phyloP scores from a whole-genome alignment of 1,140 invertebrate species.

The Psilanteris sp. region DNA sequence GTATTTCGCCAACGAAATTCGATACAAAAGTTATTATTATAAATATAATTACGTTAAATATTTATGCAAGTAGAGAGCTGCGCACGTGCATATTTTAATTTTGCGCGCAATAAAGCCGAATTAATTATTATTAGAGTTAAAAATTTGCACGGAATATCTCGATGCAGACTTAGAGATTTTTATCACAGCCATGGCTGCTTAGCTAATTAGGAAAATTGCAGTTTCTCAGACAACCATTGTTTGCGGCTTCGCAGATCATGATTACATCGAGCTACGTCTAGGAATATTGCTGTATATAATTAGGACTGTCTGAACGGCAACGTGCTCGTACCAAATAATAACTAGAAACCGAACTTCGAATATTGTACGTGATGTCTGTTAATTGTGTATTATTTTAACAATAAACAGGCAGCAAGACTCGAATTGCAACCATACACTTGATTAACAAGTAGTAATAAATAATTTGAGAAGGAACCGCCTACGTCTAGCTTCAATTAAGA shows the following conservation, averaged over 20 bases:
- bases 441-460: slow-evolving; percentile 28
- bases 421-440: neutral
- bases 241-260: slow-evolving; percentile 51
- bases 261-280: slow-evolving; percentile 38
- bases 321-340: slow-evolving; percentile 11
- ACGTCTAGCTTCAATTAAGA: slow-evolving; percentile 17
- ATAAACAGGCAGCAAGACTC: slow-evolving; percentile 6
- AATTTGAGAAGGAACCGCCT: slow-evolving; percentile 18
- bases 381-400: slow-evolving; percentile 31
- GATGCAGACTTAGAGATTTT: no score
- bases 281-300: slow-evolving; percentile 51
- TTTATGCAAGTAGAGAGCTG: no score
- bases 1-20: no score
- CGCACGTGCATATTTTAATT: no score
- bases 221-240: slow-evolving; percentile 30
- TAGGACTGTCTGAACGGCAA: slow-evolving; percentile 28
- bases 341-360: slow-evolving; percentile 12
- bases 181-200: neutral
- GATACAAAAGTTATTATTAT: no score
- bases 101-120: no score
- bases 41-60: no score
- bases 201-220: slow-evolving; percentile 45
- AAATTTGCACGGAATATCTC: no score
- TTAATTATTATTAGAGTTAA: no score
- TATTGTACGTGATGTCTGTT: slow-evolving; percentile 27